Conservation (phyloP, 2,113 vertebrate species). For the Pteruthius melanotis region DNA sequence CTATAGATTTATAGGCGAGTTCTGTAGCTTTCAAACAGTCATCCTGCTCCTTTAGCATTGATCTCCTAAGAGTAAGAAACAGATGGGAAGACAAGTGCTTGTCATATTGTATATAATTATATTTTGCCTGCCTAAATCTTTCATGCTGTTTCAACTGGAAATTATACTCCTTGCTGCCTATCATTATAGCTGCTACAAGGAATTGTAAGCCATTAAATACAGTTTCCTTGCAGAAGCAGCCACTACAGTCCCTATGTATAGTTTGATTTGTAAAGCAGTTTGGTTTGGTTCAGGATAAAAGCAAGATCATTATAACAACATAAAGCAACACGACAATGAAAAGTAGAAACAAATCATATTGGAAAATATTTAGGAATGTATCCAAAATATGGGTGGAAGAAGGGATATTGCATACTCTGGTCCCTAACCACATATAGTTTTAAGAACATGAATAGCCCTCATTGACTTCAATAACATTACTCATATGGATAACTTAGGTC, state of each 20-base stretch:
- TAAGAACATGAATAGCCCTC: neutral
- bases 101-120: neutral
- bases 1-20: neutral
- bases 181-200: neutral
- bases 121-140: neutral
- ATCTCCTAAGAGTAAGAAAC: neutral
- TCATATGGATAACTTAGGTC: neutral
- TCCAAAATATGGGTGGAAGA: neutral
- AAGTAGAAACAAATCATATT: neutral
- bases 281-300: neutral
- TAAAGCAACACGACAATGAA: fast-evolving
- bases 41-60: neutral
- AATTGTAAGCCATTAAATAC: neutral
- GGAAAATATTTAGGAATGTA: neutral
- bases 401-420: neutral
- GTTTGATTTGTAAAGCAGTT: neutral
- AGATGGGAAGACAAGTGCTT: neutral
- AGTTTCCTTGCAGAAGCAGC: neutral
- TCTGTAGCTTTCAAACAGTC: neutral
- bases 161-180: neutral
- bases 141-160: conserved; percentile 1
- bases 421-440: neutral
- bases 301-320: neutral
- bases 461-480: neutral
- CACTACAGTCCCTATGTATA: neutral